phyloP scores from a whole-genome alignment of 2,888 invertebrate species.

The Baronia brevicornis region DNA sequence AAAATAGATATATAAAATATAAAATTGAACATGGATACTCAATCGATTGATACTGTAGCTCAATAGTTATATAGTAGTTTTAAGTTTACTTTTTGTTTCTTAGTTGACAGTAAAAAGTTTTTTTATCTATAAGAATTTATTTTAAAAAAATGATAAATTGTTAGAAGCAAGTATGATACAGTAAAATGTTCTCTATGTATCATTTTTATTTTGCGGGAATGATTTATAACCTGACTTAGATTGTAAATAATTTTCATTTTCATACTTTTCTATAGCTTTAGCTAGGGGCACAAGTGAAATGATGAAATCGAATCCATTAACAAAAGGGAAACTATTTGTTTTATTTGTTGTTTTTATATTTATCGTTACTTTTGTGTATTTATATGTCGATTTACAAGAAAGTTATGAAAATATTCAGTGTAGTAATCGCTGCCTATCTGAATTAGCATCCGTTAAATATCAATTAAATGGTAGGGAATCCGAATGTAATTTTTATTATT shows the following conservation, averaged over 20 bases:
- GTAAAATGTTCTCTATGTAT: too few species aligned
- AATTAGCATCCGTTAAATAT: constrained; percentile 51
- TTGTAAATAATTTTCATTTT: neutral
- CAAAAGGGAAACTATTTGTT: constrained; percentile 30
- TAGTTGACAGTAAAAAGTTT: too few species aligned
- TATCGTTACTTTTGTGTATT: constrained; percentile 32
- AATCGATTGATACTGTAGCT: too few species aligned
- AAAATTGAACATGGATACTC: too few species aligned
- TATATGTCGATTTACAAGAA: constrained; percentile 44
- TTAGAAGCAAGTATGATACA: too few species aligned
- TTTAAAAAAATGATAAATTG: too few species aligned
- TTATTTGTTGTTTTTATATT: constrained; percentile 30
- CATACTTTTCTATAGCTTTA: neutral
- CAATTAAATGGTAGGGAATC: constrained; percentile 44
- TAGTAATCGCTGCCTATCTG: constrained; percentile 47
- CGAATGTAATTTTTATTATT: neutral
- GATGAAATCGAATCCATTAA: constrained; percentile 12
- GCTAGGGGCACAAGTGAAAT: neutral
- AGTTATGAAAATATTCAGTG: constrained; percentile 34
- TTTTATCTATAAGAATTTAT: too few species aligned
- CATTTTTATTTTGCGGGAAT: too few species aligned
- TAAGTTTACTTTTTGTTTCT: too few species aligned
- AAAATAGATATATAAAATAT: too few species aligned
- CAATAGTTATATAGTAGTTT: too few species aligned
- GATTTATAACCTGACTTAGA: too few species aligned